phyloP scores from a whole-genome alignment of 2,888 invertebrate genomes.

The Odiellus spinosus region DNA sequence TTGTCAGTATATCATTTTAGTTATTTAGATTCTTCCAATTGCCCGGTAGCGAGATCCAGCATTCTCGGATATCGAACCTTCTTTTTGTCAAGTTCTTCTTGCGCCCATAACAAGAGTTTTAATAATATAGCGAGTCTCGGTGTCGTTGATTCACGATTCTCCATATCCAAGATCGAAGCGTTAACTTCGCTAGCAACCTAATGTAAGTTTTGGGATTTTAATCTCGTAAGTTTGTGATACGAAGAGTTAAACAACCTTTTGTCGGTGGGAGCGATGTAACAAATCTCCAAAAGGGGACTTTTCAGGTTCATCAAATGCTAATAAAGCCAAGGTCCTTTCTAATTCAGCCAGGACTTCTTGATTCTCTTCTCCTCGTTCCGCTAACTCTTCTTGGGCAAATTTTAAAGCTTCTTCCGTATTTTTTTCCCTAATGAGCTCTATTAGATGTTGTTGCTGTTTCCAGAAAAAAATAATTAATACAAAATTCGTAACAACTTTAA shows the following conservation, averaged over 20 bases:
- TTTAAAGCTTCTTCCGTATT: constrained; percentile 72
- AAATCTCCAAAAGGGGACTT: constrained; percentile 89
- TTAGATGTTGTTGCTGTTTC: constrained; percentile 77
- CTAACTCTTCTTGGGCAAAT: constrained; percentile 75
- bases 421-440: constrained; percentile 69
- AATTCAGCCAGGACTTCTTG: constrained; percentile 52
- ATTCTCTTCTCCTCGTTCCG: constrained; percentile 73
- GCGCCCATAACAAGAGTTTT: constrained; percentile 87
- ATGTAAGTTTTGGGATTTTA: neutral
- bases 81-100: constrained; percentile 83
- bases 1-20: too few relatives aligned
- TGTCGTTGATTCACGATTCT: constrained; percentile 74
- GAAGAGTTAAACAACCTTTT: constrained; percentile 65
- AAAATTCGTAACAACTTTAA: too few relatives aligned
- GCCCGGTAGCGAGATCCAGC: constrained; percentile 58
- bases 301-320: constrained; percentile 93
- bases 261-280: constrained; percentile 78
- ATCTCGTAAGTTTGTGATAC: neutral
- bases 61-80: constrained; percentile 91
- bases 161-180: constrained; percentile 83
- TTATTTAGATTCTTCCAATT: constrained; percentile 54
- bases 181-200: constrained; percentile 74
- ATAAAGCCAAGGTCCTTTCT: constrained; percentile 78
- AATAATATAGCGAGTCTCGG: constrained; percentile 80
- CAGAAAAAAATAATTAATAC: neutral